Evolutionary conservation across 2,797 vertebrate genomes (phyloP).

Genomic region (Philypnodon macrostomus): DNA sequence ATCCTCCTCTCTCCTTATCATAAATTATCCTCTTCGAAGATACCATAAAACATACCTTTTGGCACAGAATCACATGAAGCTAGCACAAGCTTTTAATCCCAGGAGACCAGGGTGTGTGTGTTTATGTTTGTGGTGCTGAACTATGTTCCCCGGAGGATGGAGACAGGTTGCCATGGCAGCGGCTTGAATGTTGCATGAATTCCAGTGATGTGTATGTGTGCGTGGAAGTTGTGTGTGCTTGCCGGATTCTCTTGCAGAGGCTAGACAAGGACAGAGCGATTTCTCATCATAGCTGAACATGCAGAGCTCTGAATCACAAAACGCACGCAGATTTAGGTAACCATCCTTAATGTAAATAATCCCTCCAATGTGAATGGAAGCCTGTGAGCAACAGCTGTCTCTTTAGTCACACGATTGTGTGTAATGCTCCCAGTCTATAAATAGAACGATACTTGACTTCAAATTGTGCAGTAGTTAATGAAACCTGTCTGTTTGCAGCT

Average conservation of each 20-base stretch:
- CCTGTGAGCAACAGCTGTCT: slow-evolving; percentile 9
- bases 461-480: too few relatives aligned
- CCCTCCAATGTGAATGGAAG: slow-evolving; percentile 17
- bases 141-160: slow-evolving; percentile 54
- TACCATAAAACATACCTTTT: slow-evolving; percentile 55
- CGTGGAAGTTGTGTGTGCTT: slow-evolving; percentile 7
- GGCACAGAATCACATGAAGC: slow-evolving; percentile 35
- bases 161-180: slow-evolving; percentile 73
- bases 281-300: slow-evolving; percentile 39
- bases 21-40: slow-evolving; percentile 37
- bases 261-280: slow-evolving; percentile 56
- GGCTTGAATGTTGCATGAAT: slow-evolving; percentile 50
- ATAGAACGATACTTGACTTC: neutral
- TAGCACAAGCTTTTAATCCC: slow-evolving; percentile 49
- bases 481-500: too few relatives aligned
- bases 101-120: slow-evolving; percentile 47
- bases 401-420: slow-evolving; percentile 12
- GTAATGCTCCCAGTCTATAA: neutral
- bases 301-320: slow-evolving; percentile 30
- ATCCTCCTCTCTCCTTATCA: slow-evolving; percentile 28
- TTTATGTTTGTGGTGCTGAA: slow-evolving; percentile 58
- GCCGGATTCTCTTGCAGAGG: slow-evolving; percentile 37
- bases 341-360: slow-evolving; percentile 23
- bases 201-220: slow-evolving; percentile 33
- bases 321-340: slow-evolving; percentile 28